These are phyloP conservation scores for Marcusenius ussheri DNA, from an alignment of 2,113 vertebrate genomes.

Conservation along the genomic window DNA sequence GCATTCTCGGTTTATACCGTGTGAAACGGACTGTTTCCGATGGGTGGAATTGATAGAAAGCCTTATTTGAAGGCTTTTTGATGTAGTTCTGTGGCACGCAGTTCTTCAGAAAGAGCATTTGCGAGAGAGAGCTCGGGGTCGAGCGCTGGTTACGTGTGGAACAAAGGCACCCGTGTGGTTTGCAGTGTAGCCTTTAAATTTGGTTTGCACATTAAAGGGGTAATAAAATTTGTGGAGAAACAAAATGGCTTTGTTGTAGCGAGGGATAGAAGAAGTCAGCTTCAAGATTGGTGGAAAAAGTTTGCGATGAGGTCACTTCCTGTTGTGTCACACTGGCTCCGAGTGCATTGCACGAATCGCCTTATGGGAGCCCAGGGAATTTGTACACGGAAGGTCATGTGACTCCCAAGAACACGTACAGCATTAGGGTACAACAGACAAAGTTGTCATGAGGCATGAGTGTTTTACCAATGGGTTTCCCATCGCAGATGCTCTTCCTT, in stretches of 20 bases:
- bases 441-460: slow-evolving; percentile 45
- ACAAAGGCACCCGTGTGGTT: neutral
- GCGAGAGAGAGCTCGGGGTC: neutral
- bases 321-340: slow-evolving; percentile 10
- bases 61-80: slow-evolving; percentile 1
- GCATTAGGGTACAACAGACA: neutral
- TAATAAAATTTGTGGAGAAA: slow-evolving; percentile 31
- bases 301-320: slow-evolving; percentile 18
- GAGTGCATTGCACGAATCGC: neutral
- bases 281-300: slow-evolving; percentile 5
- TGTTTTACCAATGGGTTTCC: neutral
- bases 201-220: slow-evolving; percentile 39
- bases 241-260: slow-evolving; percentile 51
- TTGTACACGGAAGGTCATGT: slow-evolving; percentile 17
- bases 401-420: slow-evolving; percentile 7
- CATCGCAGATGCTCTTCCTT: neutral
- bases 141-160: neutral
- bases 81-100: neutral
- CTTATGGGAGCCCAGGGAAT: slow-evolving; percentile 20
- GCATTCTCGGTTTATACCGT: neutral
- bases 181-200: neutral
- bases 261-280: slow-evolving; percentile 2
- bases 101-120: neutral
- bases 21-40: neutral
- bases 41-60: neutral